Evolutionary conservation across 2,888 invertebrate genomes (phyloP).

Genomic region (Lycocerus yunnanus): DNA sequence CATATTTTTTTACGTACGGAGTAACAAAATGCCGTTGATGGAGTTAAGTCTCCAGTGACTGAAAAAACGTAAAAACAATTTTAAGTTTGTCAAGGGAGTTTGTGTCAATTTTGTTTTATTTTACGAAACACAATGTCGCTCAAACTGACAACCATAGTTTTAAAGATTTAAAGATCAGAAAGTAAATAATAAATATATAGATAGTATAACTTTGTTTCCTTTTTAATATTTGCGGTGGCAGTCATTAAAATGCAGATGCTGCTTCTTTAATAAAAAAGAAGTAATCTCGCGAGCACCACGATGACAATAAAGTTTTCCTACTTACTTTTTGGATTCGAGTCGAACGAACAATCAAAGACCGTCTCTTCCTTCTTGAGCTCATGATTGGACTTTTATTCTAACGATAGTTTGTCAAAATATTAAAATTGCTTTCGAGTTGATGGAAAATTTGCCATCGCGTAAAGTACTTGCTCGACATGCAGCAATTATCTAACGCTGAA

Average conservation of each 20-base stretch:
- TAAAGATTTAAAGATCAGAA: slow-evolving; percentile 9
- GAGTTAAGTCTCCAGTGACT: slow-evolving; percentile 18
- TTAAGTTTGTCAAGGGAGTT: slow-evolving; percentile 20
- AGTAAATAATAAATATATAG: background rate
- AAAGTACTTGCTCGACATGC: background rate
- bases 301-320: background rate
- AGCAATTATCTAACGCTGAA: background rate
- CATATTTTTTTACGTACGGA: slow-evolving; percentile 10
- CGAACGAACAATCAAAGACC: background rate
- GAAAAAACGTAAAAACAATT: slow-evolving; percentile 27
- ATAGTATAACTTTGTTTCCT: background rate
- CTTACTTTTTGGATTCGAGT: background rate
- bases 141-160: slow-evolving; percentile 7
- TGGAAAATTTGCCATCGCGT: background rate
- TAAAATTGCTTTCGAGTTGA: background rate
- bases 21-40: background rate
- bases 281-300: background rate
- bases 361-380: background rate
- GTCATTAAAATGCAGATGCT: background rate
- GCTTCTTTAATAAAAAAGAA: background rate
- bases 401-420: background rate
- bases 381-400: background rate
- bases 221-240: background rate
- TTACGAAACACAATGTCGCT: slow-evolving; percentile 24
- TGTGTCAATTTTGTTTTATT: slow-evolving; percentile 26